Conservation (phyloP, 2,797 vertebrate species). For the Taenioides sp. region DNA sequence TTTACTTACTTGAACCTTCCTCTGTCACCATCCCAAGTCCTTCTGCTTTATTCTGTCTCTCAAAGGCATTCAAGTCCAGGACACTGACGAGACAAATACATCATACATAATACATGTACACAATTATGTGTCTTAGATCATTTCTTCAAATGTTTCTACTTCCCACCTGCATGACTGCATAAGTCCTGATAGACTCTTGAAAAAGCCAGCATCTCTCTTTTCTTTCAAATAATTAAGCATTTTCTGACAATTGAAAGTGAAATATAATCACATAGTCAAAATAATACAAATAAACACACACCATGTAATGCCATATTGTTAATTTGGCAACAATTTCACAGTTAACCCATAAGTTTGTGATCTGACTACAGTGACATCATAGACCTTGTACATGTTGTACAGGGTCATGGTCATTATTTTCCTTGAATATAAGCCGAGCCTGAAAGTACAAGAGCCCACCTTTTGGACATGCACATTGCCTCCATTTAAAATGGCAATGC, state of each 20-base stretch:
- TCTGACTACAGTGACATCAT: background rate
- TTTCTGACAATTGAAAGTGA: constrained; percentile 78
- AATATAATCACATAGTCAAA: constrained; percentile 1
- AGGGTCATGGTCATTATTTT: background rate
- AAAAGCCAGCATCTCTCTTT: constrained; percentile 97
- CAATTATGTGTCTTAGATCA: background rate
- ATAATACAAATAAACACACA: background rate
- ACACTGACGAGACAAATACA: constrained; percentile 73
- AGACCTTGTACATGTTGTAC: background rate
- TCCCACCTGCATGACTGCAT: constrained; percentile 96
- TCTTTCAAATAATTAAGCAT: constrained; percentile 98
- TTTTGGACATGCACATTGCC: constrained; percentile 95
- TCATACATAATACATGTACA: constrained; percentile 3
- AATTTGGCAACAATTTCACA: background rate
- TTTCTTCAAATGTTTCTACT: background rate
- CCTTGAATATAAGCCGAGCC: background rate
- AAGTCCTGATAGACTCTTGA: constrained; percentile 95
- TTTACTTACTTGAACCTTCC: constrained; percentile 95
- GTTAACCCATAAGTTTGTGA: background rate
- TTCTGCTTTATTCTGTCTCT: constrained; percentile 99
- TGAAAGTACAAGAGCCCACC: constrained; percentile 70
- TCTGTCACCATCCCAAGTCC: constrained; percentile 98
- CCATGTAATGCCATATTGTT: background rate
- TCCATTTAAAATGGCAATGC: constrained; percentile 95
- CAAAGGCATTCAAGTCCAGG: constrained; percentile 98